A percentile compares a stretch with the other conserved stretches of the same genome.
Evolutionary conservation across 2,797 vertebrate genomes (phyloP).

Genomic region (Steatocranus sp.): DNA sequence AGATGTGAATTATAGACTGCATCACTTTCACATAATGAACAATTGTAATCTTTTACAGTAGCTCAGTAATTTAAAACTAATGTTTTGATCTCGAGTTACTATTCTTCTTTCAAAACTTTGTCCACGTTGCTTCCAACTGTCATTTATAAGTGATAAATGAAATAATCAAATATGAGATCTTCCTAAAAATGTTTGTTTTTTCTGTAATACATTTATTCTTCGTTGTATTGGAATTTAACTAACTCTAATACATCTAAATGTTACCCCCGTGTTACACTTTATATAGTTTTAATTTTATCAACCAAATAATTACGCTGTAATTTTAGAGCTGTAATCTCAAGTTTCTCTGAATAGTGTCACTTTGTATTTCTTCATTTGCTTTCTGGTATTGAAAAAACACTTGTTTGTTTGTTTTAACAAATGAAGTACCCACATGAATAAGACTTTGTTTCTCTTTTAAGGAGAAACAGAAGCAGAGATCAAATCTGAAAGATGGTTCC

Average conservation of each 20-base stretch:
- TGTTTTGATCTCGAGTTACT: background rate
- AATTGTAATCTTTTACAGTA: background rate
- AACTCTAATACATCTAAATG: background rate
- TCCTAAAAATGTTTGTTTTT: background rate
- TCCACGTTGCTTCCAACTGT: background rate
- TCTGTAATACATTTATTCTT: background rate
- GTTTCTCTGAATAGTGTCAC: background rate
- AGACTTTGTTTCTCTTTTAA: background rate
- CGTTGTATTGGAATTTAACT: background rate
- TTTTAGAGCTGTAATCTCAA: slow-evolving; percentile 4
- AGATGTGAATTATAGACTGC: background rate
- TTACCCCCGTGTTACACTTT: background rate
- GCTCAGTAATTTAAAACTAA: background rate
- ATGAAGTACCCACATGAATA: background rate
- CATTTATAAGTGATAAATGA: background rate
- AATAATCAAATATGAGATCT: background rate
- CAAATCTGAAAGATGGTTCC: background rate
- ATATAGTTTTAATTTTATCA: background rate
- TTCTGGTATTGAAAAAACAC: background rate
- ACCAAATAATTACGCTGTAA: background rate
- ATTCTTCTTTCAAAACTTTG: background rate
- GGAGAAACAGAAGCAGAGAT: background rate
- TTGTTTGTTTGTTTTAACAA: background rate
- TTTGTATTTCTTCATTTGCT: slow-evolving; percentile 23
- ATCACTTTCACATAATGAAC: background rate